A percentile compares a stretch with the other conserved stretches of the same genome.
These are phyloP conservation scores for Cassiopea andromeda DNA, from an alignment of 30 jellyfish, hydroid and myxozoan species.

Conservation along the genomic window DNA sequence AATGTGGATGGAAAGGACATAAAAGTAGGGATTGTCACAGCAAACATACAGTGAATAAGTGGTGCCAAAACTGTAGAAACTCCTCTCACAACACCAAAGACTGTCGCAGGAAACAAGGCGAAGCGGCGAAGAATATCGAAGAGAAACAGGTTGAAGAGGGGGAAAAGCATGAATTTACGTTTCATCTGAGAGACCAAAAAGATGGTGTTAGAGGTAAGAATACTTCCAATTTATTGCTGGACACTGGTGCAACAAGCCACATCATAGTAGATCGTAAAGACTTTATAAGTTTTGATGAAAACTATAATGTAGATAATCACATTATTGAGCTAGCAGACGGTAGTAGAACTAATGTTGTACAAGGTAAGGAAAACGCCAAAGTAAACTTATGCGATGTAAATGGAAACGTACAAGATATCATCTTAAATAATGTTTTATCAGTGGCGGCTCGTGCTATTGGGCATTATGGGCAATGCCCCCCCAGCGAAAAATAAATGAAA, in stretches of 20 bases:
- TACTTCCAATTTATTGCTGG: background rate
- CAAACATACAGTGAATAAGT: background rate
- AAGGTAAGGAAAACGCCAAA: constrained; percentile 50
- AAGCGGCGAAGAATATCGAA: background rate
- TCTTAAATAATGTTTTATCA: constrained; percentile 7
- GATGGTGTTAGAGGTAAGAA: background rate
- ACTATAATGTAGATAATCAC: constrained; percentile 1
- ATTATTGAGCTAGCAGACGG: constrained; percentile 38
- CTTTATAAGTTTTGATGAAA: constrained; percentile 5
- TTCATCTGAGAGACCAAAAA: background rate
- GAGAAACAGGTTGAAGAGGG: background rate
- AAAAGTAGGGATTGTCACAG: background rate
- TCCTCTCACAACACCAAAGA: background rate
- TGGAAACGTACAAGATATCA: constrained; percentile 11
- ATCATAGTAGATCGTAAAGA: background rate
- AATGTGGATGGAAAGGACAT: background rate
- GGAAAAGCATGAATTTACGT: background rate
- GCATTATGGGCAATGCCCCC: too few relatives aligned
- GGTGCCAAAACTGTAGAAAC: background rate
- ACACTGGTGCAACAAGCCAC: constrained; percentile 28
- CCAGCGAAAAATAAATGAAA: too few relatives aligned
- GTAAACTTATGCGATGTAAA: constrained; percentile 19
- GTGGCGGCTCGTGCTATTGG: too few relatives aligned
- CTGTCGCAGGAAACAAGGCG: background rate
- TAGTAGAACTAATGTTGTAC: constrained; percentile 36